These are phyloP conservation scores for Ericerus pela DNA, from an alignment of 1,140 invertebrate species.

Conservation along the genomic window DNA sequence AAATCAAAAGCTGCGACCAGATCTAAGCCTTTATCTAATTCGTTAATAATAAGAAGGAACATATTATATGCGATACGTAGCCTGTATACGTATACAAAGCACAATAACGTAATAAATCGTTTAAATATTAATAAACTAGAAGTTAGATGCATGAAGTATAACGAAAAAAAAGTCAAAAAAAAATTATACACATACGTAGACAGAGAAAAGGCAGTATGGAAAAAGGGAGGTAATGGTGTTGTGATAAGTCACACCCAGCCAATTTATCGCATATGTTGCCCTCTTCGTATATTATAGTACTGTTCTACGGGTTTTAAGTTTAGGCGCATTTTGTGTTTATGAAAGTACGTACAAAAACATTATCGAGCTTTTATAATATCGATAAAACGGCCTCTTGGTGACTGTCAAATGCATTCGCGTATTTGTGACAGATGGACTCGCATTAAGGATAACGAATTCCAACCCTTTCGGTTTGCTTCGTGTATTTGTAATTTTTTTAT, in stretches of 20 bases:
- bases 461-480: constrained; percentile 1
- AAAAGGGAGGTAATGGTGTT: not conserved
- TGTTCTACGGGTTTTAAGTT: too few species aligned
- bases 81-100: too few species aligned
- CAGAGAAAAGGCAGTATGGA: not conserved
- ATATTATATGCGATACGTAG: not conserved
- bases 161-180: too few species aligned
- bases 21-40: constrained; percentile 9
- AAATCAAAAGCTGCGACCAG: not conserved
- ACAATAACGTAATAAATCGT: constrained; percentile 10
- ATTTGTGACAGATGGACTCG: constrained; percentile 8
- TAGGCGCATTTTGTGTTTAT: constrained; percentile 10
- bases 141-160: constrained; percentile 4
- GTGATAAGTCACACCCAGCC: constrained; percentile 10
- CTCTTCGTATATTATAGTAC: constrained; percentile 7
- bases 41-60: constrained; percentile 1
- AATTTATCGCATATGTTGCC: constrained; percentile 11
- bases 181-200: too few species aligned
- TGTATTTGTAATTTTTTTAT: not conserved
- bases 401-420: constrained; percentile 10
- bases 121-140: constrained; percentile 10
- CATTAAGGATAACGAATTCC: constrained; percentile 9
- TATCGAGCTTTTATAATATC: constrained; percentile 11
- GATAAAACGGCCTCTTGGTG: constrained; percentile 9
- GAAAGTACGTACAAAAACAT: constrained; percentile 10